phyloP scores from a whole-genome alignment of 2,113 vertebrate genomes.

The Trochalopteron elliotii region DNA sequence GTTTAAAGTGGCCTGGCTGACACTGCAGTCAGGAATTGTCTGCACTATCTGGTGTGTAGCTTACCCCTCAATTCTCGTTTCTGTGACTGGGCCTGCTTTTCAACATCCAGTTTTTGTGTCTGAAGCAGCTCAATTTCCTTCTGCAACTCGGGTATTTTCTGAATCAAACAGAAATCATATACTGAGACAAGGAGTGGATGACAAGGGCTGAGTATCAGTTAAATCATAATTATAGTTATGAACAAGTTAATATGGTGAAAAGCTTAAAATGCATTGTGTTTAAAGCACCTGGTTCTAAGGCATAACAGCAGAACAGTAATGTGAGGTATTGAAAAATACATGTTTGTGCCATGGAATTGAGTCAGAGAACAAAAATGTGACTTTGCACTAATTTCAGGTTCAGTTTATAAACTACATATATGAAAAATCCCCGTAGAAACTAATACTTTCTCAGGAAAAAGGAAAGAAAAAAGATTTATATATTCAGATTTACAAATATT shows the following conservation, averaged over 20 bases:
- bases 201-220: not conserved
- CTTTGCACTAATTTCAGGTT: not conserved
- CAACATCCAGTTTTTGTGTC: conserved; percentile 79
- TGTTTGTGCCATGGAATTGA: not conserved
- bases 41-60: not conserved
- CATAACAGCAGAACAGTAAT: not conserved
- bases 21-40: not conserved
- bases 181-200: not conserved
- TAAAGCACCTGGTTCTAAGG: not conserved
- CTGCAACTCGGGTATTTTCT: conserved; percentile 88
- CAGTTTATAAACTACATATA: not conserved
- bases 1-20: not conserved
- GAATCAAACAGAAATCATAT: not conserved
- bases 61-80: conserved; percentile 88
- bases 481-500: not conserved
- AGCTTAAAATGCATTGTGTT: not conserved
- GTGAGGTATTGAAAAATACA: not conserved
- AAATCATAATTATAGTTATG: not conserved
- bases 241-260: not conserved
- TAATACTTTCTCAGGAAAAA: not conserved
- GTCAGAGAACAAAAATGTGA: not conserved
- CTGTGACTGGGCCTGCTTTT: conserved; percentile 84
- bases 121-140: conserved; percentile 88
- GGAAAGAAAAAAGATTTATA: not conserved
- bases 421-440: not conserved